A percentile compares a stretch with the other conserved stretches of the same genome.
Evolutionary conservation across 2,888 invertebrate species (phyloP).

Genomic region (Drosophila demipolita): DNA sequence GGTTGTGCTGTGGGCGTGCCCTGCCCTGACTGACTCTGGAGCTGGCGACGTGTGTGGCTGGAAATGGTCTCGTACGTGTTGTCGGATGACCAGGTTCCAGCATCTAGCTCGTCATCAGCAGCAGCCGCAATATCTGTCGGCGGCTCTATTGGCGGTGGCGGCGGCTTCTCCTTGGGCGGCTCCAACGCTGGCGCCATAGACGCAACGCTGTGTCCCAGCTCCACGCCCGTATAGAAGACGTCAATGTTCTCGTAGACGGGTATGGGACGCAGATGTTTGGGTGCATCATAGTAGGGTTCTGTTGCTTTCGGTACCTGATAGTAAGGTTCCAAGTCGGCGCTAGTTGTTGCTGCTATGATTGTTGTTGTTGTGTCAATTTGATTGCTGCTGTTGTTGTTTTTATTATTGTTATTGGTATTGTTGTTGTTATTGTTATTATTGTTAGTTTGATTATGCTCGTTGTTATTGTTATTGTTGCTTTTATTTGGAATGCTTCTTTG

Average conservation of each 20-base stretch:
- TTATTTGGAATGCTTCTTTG: constrained; percentile 74
- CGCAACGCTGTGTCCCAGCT: constrained; percentile 40
- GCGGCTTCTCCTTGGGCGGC: constrained; percentile 94
- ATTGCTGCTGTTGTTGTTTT: constrained; percentile 48
- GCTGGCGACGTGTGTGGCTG: constrained; percentile 57
- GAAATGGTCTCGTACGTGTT: constrained; percentile 84
- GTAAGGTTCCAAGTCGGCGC: constrained; percentile 79
- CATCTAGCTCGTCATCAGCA: constrained; percentile 67
- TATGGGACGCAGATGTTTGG: constrained; percentile 85
- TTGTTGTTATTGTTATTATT: constrained; percentile 54
- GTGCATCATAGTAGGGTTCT: constrained; percentile 85
- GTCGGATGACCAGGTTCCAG: constrained; percentile 81
- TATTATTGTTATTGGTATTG: constrained; percentile 58
- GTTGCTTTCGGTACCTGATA: constrained; percentile 84
- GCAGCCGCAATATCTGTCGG: constrained; percentile 36
- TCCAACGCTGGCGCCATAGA: constrained; percentile 85
- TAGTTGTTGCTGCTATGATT: constrained; percentile 34
- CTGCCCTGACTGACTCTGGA: constrained; percentile 35
- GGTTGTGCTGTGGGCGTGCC: constrained; percentile 52
- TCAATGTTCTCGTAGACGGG: constrained; percentile 88
- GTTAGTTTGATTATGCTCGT: constrained; percentile 27
- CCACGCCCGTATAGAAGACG: constrained; percentile 85
- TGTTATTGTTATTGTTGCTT: constrained; percentile 61
- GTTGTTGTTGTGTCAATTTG: constrained; percentile 49
- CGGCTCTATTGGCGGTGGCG: constrained; percentile 89